Percentiles rank a stretch among this genome's conserved stretches.
These are phyloP conservation scores for Elaphurus davidianus DNA, from an alignment of 2,113 vertebrate species.

Conservation along the genomic window DNA sequence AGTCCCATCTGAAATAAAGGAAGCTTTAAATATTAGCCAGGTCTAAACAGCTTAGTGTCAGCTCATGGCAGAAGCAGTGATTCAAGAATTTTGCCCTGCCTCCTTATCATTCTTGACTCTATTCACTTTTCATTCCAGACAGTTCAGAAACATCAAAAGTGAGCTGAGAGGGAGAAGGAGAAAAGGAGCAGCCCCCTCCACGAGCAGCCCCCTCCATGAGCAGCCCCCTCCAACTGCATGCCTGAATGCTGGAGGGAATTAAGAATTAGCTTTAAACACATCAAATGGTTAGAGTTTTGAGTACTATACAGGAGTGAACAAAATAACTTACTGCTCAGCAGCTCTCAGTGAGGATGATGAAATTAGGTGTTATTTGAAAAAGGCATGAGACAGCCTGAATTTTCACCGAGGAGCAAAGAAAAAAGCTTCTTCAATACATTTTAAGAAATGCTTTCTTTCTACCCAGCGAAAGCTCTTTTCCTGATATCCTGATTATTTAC, in stretches of 20 bases:
- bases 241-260: neutral
- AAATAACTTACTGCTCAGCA: neutral
- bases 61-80: neutral
- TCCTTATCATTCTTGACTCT: neutral
- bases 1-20: neutral
- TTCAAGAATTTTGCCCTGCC: neutral
- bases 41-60: neutral
- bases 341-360: neutral
- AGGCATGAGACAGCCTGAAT: neutral
- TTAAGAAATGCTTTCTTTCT: neutral
- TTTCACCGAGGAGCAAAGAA: neutral
- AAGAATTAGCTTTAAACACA: neutral
- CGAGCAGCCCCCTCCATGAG: rapidly evolving
- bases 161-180: neutral
- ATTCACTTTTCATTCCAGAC: neutral
- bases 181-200: neutral
- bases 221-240: rapidly evolving
- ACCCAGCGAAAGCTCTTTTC: neutral
- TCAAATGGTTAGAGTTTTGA: neutral
- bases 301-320: neutral
- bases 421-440: neutral
- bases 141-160: neutral
- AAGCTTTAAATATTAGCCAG: neutral
- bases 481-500: neutral
- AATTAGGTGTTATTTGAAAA: neutral